These are phyloP conservation scores for Ectropis grisescens DNA, from an alignment of 1,140 invertebrate species.

Conservation along the genomic window DNA sequence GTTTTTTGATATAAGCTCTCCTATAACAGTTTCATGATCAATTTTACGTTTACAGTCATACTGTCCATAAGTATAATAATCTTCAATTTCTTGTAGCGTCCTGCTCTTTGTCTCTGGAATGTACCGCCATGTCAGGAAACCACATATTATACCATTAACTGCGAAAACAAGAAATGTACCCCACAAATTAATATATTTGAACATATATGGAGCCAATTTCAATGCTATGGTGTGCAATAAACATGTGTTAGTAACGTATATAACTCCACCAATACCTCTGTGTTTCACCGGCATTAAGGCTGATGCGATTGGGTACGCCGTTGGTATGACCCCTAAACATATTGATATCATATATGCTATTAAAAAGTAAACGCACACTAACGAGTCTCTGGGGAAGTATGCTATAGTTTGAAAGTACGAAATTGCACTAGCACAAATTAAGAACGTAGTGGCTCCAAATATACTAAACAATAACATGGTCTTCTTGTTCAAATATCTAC, in stretches of 20 bases:
- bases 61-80: constrained; percentile 7
- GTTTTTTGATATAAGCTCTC: too few species aligned
- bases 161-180: not conserved
- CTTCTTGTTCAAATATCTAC: constrained; percentile 3
- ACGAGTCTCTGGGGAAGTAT: not conserved
- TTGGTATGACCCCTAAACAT: not conserved
- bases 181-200: not conserved
- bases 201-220: not conserved
- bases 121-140: constrained; percentile 2
- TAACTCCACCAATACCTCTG: constrained; percentile 4
- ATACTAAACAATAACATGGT: not conserved
- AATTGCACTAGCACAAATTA: not conserved
- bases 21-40: too few species aligned
- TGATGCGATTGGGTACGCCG: not conserved
- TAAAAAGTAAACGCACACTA: not conserved
- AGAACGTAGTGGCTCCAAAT: not conserved
- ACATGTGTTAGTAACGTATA: constrained; percentile 1
- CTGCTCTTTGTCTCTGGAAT: constrained; percentile 4
- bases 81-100: constrained; percentile 7
- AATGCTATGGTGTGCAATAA: constrained; percentile 1
- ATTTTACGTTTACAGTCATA: too few species aligned
- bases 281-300: constrained; percentile 7
- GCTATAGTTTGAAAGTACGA: not conserved
- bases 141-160: not conserved
- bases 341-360: not conserved